Percentiles rank a stretch among this genome's conserved stretches.
These are phyloP conservation scores for Pomacea maculata DNA, from an alignment of 1,140 invertebrate species.

Conservation along the genomic window DNA sequence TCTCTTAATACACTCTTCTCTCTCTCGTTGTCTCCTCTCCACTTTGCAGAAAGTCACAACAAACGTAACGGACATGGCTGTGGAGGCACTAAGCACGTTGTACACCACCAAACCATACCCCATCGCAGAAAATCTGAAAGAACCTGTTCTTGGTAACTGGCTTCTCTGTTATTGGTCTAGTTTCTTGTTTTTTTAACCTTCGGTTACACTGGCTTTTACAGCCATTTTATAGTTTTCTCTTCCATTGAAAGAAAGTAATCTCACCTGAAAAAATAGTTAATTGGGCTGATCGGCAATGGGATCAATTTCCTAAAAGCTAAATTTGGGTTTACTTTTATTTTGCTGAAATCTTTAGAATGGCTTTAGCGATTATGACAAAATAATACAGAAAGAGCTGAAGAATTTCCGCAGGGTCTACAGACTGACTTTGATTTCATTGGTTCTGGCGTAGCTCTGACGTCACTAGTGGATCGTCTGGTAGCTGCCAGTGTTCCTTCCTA, in stretches of 20 bases:
- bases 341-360: no score
- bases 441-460: neutral
- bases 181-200: neutral
- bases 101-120: neutral
- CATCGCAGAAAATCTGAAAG: neutral
- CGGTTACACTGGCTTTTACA: no score
- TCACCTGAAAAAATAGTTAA: no score
- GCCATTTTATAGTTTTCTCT: neutral
- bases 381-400: neutral
- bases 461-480: neutral
- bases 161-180: neutral
- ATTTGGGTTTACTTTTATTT: no score
- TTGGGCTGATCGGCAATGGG: no score
- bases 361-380: no score
- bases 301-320: no score
- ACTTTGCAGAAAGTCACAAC: neutral
- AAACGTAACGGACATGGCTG: neutral
- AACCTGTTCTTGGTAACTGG: slow-evolving; percentile 6
- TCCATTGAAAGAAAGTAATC: no score
- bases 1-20: no score
- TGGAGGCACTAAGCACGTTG: neutral
- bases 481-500: neutral
- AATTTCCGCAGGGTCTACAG: no score
- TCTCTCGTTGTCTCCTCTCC: neutral
- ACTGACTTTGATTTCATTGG: no score